Percentiles rank a stretch among this genome's conserved stretches.
phyloP scores from a whole-genome alignment of 2,113 vertebrate genomes.

The Pangasianodon hypophthalmus region DNA sequence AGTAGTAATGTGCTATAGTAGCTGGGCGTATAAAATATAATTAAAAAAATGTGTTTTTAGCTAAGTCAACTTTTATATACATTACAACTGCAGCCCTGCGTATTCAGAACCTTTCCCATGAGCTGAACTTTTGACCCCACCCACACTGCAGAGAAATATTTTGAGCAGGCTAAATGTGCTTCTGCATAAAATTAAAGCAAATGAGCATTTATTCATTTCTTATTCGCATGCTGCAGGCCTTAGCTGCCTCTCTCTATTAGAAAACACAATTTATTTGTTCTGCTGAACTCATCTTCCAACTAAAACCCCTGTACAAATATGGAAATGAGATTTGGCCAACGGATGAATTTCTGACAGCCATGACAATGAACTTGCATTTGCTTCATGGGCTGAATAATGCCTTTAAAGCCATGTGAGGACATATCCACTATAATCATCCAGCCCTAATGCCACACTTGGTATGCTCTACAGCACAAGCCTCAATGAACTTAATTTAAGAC shows the following conservation, averaged over 20 bases:
- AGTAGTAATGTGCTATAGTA: not conserved
- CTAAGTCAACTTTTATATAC: not conserved
- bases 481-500: constrained; percentile 61
- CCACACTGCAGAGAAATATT: constrained; percentile 8
- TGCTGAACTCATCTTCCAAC: constrained; percentile 33
- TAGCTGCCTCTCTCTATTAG: constrained; percentile 57
- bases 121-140: constrained; percentile 24
- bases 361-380: not conserved
- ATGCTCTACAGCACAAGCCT: constrained; percentile 59
- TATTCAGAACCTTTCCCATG: not conserved
- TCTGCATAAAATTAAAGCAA: constrained; percentile 65
- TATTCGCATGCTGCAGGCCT: constrained; percentile 56
- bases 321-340: constrained; percentile 5
- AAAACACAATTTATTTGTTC: constrained; percentile 55
- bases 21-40: not conserved
- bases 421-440: constrained; percentile 57
- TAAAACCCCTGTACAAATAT: constrained; percentile 26
- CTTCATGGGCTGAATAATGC: constrained; percentile 17
- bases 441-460: constrained; percentile 65
- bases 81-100: not conserved
- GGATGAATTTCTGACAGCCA: constrained; percentile 20
- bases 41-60: not conserved
- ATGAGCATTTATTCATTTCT: constrained; percentile 50
- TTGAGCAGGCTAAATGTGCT: not conserved
- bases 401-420: constrained; percentile 13